phyloP scores from a whole-genome alignment of 2,888 invertebrate species.

The Atherix ibis region DNA sequence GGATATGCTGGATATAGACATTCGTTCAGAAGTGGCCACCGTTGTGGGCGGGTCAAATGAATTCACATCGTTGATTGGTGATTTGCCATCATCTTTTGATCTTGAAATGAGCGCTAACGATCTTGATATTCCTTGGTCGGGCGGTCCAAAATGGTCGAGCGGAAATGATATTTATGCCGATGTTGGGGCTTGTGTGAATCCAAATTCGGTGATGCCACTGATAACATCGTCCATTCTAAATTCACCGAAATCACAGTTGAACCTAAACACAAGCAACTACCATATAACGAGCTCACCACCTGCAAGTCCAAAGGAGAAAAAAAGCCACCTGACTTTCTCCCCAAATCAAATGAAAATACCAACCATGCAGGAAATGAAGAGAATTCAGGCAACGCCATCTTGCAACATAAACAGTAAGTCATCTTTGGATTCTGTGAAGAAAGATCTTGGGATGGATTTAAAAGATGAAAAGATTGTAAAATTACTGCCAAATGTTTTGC shows the following conservation, averaged over 20 bases:
- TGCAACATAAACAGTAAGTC: background rate
- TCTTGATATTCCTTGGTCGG: conserved; percentile 19
- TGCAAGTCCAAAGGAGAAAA: conserved; percentile 47
- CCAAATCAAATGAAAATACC: conserved; percentile 51
- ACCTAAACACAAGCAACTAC: conserved; percentile 17
- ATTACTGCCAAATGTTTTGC: conserved; percentile 16
- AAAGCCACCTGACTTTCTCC: conserved; percentile 56
- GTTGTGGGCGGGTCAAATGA: conserved; percentile 58
- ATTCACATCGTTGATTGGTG: conserved; percentile 35
- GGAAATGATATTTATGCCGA: conserved; percentile 58
- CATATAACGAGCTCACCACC: conserved; percentile 29
- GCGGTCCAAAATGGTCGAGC: conserved; percentile 24
- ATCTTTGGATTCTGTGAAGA: conserved; percentile 40
- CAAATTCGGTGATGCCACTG: conserved; percentile 76
- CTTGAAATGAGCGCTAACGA: conserved; percentile 26
- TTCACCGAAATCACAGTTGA: conserved; percentile 23
- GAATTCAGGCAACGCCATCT: background rate
- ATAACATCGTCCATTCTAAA: conserved; percentile 37
- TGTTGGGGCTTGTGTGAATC: conserved; percentile 59
- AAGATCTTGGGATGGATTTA: conserved; percentile 46
- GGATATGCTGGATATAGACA: conserved; percentile 82
- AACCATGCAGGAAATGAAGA: conserved; percentile 33
- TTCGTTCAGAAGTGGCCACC: conserved; percentile 70
- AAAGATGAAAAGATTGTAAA: conserved; percentile 32
- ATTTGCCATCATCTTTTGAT: conserved; percentile 33